Percentiles rank a stretch among this genome's conserved stretches.
phyloP scores from a whole-genome alignment of 1,140 invertebrate genomes.

The Stratiolaelaps scimitus region DNA sequence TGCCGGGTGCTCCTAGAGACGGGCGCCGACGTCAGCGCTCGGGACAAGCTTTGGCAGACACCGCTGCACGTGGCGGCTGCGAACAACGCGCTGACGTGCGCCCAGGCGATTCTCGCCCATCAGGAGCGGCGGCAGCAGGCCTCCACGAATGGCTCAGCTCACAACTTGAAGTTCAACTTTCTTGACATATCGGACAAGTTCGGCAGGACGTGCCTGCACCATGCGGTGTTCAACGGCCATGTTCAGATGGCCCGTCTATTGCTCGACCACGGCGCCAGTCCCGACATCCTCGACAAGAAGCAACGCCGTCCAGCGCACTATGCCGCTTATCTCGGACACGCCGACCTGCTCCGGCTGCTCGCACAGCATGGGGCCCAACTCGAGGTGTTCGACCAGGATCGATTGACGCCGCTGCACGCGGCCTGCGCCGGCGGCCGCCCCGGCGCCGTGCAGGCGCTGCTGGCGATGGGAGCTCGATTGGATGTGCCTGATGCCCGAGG shows the following conservation, averaged over 20 bases:
- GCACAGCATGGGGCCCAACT: constrained; percentile 47
- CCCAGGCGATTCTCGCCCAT: constrained; percentile 45
- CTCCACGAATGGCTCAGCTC: constrained; percentile 48
- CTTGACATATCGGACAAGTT: constrained; percentile 43
- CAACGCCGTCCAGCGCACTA: constrained; percentile 50
- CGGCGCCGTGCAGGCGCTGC: constrained; percentile 45
- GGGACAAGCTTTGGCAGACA: constrained; percentile 52
- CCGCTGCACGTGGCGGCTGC: constrained; percentile 50
- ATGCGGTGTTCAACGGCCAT: constrained; percentile 53
- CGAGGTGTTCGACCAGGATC: constrained; percentile 48
- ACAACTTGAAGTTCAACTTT: constrained; percentile 30
- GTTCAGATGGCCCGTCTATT: constrained; percentile 47
- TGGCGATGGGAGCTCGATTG: constrained; percentile 48
- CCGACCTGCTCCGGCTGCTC: constrained; percentile 45
- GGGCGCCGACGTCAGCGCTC: constrained; percentile 49
- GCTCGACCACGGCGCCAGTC: constrained; percentile 47
- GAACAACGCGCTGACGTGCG: constrained; percentile 49
- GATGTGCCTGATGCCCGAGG: constrained; percentile 50
- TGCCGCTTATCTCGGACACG: constrained; percentile 49
- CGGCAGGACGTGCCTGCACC: constrained; percentile 51
- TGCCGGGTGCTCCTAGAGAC: constrained; percentile 48
- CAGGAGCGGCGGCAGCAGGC: constrained; percentile 39
- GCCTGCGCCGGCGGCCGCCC: constrained; percentile 42
- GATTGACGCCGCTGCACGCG: constrained; percentile 42
- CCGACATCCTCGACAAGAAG: constrained; percentile 53